phyloP scores from a whole-genome alignment of 2,113 vertebrate genomes.

The Sinocyclocheilus grahami region DNA sequence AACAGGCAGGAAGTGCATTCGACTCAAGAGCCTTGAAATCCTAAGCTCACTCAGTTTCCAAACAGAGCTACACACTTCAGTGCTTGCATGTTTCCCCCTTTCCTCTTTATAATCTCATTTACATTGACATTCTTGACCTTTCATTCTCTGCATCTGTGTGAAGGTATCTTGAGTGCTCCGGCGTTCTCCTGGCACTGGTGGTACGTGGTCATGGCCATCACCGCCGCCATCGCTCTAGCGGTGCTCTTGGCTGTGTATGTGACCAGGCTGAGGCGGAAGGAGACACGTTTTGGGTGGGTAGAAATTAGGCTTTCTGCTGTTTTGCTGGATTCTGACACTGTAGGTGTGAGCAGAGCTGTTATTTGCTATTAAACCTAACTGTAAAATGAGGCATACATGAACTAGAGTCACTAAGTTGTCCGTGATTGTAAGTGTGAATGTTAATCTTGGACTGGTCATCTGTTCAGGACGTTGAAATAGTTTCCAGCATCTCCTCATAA shows the following conservation, averaged over 20 bases:
- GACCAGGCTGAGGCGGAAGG: constrained; percentile 82
- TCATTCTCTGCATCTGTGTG: not conserved
- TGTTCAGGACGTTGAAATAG: not conserved
- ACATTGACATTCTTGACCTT: not conserved
- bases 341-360: not conserved
- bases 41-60: not conserved
- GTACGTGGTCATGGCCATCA: constrained; percentile 85
- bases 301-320: not conserved
- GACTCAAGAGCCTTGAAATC: not conserved
- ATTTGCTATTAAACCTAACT: not conserved
- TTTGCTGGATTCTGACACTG: not conserved
- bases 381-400: not conserved
- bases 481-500: not conserved
- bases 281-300: constrained; percentile 87
- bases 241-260: constrained; percentile 81
- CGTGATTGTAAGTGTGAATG: not conserved
- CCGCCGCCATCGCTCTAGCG: constrained; percentile 75
- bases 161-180: constrained; percentile 54
- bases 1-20: not conserved
- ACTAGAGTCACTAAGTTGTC: not conserved
- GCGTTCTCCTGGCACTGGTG: constrained; percentile 91
- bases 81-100: not conserved
- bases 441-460: not conserved
- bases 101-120: not conserved
- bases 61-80: not conserved